Base-by-base conservation (phyloP, 2,888 invertebrate species). In the Philereme transversata region DNA sequence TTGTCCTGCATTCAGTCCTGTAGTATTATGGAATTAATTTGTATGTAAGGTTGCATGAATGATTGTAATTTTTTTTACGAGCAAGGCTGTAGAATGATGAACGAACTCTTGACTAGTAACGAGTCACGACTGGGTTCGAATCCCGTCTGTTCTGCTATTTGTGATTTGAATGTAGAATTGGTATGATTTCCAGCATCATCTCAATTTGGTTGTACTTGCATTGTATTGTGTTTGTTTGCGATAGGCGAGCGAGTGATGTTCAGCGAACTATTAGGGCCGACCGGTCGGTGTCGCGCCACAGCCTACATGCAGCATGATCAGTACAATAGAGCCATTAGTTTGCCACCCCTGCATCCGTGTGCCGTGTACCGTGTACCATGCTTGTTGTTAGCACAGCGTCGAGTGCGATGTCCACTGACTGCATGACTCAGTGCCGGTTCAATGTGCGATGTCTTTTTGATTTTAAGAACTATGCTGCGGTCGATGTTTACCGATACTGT, bases 381-480 rank as follows among this genome's bases (percentile, higher is more conserved):
- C 88, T 87, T 88, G 84, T 81, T 79, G 70, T 78, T 62, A 63
- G 75, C 10, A 68, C 72, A 70, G 77, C 79, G 79, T 76, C 78
- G 77, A 76, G 80, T 77, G 70, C 74, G 72, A 74, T 75, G 77
- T 77, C 77, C 81, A 81, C 83, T 81, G 82, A 82, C 79, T 86
- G 90, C 90, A 89, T 89, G 90, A 82, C 86, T 82, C 84, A 83
- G 87, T 83, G 87, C 84, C 84, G 82, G 78, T 77, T 75, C 79
- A 62, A 79, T 80, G 89, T 90, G 91, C 91, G 91, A 89, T 92
- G 91, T 90, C 91, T 90, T 91, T 90, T 90, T 88, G 90, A 88
- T 84, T 81, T 81, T 79, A 76, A 81, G 82, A 84, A 82, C 83
- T 82, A 81, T 83, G 87, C 81, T 81, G 84, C 86, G 85, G 83